Conservation (phyloP, 2,113 vertebrate genomes). For the Cyphomyrus plagiostoma region DNA sequence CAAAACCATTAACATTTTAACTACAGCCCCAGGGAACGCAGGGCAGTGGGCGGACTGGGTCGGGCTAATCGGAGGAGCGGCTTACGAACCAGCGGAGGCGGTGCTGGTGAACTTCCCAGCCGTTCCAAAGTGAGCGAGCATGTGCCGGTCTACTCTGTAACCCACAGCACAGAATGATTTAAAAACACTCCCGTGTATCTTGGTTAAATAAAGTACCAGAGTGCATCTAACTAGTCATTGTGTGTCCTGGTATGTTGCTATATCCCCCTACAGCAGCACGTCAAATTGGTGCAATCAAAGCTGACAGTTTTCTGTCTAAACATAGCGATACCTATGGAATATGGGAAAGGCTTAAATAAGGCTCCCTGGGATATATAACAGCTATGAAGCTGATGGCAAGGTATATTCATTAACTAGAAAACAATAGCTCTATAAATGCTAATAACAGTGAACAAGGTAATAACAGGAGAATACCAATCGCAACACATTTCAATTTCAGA, state of each 20-base stretch:
- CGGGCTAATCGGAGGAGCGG: neutral
- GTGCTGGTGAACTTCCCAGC: neutral
- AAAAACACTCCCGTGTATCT: neutral
- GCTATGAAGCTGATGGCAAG: conserved; percentile 36
- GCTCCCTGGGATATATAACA: conserved; percentile 25
- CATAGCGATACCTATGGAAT: conserved; percentile 43
- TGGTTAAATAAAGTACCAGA: neutral
- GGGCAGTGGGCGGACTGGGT: conserved; percentile 26
- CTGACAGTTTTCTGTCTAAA: conserved; percentile 46
- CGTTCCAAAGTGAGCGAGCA: neutral
- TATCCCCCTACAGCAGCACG: conserved; percentile 48
- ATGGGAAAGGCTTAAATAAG: conserved; percentile 38
- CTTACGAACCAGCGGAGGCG: neutral
- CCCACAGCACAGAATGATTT: neutral
- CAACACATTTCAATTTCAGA: conserved; percentile 34
- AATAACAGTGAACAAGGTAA: conserved; percentile 42
- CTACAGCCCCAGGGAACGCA: conserved; percentile 34
- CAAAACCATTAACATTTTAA: conserved; percentile 60
- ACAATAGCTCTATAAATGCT: conserved; percentile 35
- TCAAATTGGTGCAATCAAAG: conserved; percentile 51
- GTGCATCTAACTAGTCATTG: neutral
- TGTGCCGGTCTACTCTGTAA: neutral
- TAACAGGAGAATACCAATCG: conserved; percentile 23
- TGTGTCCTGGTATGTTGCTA: conserved; percentile 31
- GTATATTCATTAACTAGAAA: conserved; percentile 23